Conservation (phyloP, 2,797 vertebrate genomes). For the Melopsittacus undulatus region DNA sequence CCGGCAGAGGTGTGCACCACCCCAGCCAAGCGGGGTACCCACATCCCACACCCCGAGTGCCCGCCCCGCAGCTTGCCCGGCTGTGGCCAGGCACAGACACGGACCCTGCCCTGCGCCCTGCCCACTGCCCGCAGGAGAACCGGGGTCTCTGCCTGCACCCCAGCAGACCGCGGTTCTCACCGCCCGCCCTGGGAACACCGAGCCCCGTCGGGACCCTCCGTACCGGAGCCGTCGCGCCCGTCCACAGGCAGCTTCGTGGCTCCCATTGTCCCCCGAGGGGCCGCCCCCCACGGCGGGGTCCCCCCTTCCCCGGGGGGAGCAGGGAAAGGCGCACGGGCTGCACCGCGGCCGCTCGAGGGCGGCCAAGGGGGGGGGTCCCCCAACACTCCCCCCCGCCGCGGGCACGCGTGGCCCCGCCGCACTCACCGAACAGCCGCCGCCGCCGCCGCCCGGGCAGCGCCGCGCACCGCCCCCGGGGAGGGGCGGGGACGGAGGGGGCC, state of each 20-base stretch:
- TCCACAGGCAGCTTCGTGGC: not conserved
- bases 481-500: not conserved
- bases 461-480: conserved; percentile 7
- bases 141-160: not conserved
- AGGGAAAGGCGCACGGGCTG: not conserved
- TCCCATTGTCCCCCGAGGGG: conserved; percentile 23
- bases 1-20: not conserved
- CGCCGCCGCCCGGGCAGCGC: not conserved
- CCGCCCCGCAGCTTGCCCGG: not conserved
- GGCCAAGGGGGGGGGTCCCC: too few relatives aligned
- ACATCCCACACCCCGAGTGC: not conserved
- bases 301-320: too few relatives aligned
- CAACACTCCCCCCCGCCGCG: not conserved
- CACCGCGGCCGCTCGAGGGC: not conserved
- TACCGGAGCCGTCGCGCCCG: not conserved
- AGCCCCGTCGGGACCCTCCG: not conserved
- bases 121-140: not conserved
- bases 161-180: rapidly evolving
- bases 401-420: not conserved
- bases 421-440: not conserved
- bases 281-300: not conserved
- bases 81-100: not conserved
- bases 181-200: too few relatives aligned
- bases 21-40: not conserved
- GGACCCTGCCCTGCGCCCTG: not conserved